These are phyloP conservation scores for Chymomyza fuscimana DNA, from an alignment of 2,888 invertebrate genomes.

Conservation along the genomic window DNA sequence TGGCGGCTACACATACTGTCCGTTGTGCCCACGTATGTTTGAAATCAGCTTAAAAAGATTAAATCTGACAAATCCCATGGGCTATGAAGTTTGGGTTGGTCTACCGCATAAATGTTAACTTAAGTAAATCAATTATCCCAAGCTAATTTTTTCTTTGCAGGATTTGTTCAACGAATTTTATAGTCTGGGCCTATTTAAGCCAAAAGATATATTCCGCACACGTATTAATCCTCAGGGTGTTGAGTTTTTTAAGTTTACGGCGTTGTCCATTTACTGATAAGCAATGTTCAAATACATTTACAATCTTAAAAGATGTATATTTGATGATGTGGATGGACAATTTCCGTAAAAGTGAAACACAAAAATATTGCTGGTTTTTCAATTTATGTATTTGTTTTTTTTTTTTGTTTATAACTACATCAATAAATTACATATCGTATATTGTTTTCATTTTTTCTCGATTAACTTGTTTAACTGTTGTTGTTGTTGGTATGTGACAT, in stretches of 20 bases:
- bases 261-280: slow-evolving; percentile 26
- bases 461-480: slow-evolving; percentile 19
- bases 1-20: slow-evolving; percentile 33
- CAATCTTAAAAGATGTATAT: no score
- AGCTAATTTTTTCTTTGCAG: slow-evolving; percentile 27
- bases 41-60: slow-evolving; percentile 72
- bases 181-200: slow-evolving; percentile 31
- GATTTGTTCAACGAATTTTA: slow-evolving; percentile 55
- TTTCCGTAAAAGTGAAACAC: not conserved
- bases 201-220: slow-evolving; percentile 48
- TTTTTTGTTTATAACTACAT: slow-evolving; percentile 70
- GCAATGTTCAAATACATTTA: not conserved
- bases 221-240: slow-evolving; percentile 68
- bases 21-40: slow-evolving; percentile 74
- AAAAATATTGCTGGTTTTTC: not conserved
- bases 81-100: slow-evolving; percentile 73
- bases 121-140: no score
- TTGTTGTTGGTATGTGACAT: slow-evolving; percentile 5
- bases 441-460: slow-evolving; percentile 39
- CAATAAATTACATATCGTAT: slow-evolving; percentile 70
- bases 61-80: slow-evolving; percentile 71
- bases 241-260: slow-evolving; percentile 63
- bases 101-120: no score
- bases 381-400: slow-evolving; percentile 38
- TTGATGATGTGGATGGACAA: no score